Evolutionary conservation across 1,140 invertebrate species (phyloP).

Genomic region (Zaprionus capensis): DNA sequence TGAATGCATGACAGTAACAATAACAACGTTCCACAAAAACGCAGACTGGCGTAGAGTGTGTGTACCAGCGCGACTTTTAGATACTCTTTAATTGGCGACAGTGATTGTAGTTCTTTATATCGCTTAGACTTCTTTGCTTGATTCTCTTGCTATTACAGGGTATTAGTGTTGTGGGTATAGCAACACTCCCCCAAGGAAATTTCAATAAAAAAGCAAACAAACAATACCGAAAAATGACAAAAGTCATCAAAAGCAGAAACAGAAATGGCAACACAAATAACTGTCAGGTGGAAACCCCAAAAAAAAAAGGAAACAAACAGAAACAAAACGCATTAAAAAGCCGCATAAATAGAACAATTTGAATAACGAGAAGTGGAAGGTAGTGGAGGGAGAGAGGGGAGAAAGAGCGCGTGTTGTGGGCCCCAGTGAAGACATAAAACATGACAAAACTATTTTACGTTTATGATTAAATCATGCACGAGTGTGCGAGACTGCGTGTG

Average conservation of each 20-base stretch:
- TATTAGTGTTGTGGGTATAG: slow-evolving; percentile 11
- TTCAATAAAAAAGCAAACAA: slow-evolving; percentile 59
- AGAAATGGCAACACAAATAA: slow-evolving; percentile 6
- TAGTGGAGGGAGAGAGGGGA: too few relatives aligned
- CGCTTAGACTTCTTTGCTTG: too few relatives aligned
- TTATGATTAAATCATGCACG: slow-evolving; percentile 79
- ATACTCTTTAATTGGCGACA: slow-evolving; percentile 1
- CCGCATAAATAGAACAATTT: slow-evolving; percentile 50
- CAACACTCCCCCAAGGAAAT: slow-evolving; percentile 30
- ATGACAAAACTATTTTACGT: slow-evolving; percentile 78
- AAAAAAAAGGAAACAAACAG: slow-evolving; percentile 11
- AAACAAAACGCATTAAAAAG: slow-evolving; percentile 51
- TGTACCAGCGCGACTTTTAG: not conserved
- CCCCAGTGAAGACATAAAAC: slow-evolving; percentile 44
- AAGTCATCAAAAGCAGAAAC: slow-evolving; percentile 65
- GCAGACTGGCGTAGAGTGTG: not conserved
- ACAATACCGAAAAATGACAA: slow-evolving; percentile 58
- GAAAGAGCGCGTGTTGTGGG: not conserved
- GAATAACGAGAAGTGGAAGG: slow-evolving; percentile 31
- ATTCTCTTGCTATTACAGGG: not conserved
- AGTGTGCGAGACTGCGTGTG: slow-evolving; percentile 1
- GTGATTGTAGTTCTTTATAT: too few relatives aligned
- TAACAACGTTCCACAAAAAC: slow-evolving; percentile 30
- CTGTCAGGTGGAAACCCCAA: slow-evolving; percentile 17
- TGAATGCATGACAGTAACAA: slow-evolving; percentile 72